Conservation (phyloP, 2,113 vertebrate species). For the Festucalex cinctus region DNA sequence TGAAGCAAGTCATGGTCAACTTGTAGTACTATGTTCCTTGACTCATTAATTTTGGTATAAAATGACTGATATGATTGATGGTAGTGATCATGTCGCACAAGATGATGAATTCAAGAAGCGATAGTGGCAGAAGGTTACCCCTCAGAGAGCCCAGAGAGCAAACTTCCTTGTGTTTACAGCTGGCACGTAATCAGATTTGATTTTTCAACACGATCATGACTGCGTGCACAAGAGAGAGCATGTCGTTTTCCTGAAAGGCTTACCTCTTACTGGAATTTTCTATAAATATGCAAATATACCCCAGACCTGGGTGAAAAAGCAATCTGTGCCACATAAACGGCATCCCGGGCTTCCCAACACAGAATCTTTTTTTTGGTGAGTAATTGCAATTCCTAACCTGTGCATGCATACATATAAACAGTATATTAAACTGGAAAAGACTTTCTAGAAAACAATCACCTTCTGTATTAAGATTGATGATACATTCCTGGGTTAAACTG, state of each 20-base stretch:
- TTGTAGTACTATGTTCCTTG: not conserved
- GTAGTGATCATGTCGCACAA: not conserved
- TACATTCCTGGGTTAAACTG: constrained; percentile 27
- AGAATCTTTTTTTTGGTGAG: constrained; percentile 40
- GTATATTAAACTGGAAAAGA: constrained; percentile 22
- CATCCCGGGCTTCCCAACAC: constrained; percentile 20
- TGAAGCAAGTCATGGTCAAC: not conserved
- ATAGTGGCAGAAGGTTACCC: not conserved
- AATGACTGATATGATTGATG: not conserved
- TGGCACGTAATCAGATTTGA: constrained; percentile 44
- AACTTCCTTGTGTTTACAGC: constrained; percentile 37
- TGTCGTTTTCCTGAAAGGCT: not conserved
- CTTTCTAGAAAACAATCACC: constrained; percentile 39
- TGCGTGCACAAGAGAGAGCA: constrained; percentile 7
- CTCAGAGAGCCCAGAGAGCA: constrained; percentile 32
- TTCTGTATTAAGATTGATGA: constrained; percentile 33
- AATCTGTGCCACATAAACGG: constrained; percentile 46
- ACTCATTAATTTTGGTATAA: not conserved
- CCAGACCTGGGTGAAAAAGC: constrained; percentile 41
- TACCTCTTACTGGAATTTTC: constrained; percentile 55
- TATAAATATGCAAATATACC: constrained; percentile 65
- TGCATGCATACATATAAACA: constrained; percentile 4
- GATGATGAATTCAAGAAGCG: constrained; percentile 29
- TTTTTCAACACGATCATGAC: constrained; percentile 26
- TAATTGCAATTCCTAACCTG: constrained; percentile 40